Percentiles rank a stretch among this genome's conserved stretches.
Conservation (phyloP, 2,888 invertebrate genomes). For the Drosophila mercatorum region DNA sequence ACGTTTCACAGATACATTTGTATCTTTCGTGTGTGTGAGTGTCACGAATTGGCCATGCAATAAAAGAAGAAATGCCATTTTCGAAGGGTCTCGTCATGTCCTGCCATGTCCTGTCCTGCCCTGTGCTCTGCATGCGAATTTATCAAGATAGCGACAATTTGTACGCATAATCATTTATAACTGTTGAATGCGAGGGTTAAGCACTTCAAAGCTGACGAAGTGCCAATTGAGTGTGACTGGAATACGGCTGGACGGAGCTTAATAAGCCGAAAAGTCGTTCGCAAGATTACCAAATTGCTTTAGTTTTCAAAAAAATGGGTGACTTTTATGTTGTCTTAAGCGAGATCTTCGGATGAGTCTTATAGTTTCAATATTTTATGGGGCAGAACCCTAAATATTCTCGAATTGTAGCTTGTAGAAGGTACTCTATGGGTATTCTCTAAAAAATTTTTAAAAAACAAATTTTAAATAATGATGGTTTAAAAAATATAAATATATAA, state of each 20-base stretch:
- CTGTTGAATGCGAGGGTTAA: conserved; percentile 57
- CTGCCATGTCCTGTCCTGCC: background rate
- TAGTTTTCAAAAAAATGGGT: background rate
- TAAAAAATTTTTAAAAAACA: no score
- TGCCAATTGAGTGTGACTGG: conserved; percentile 24
- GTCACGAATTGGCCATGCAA: conserved; percentile 3
- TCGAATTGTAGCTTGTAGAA: no score
- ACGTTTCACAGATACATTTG: conserved; percentile 39
- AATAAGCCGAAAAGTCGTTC: background rate
- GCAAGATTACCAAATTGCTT: background rate
- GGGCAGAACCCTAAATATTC: background rate
- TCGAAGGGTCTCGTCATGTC: conserved; percentile 17
- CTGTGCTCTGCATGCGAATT: conserved; percentile 49
- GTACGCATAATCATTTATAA: conserved; percentile 59
- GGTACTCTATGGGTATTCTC: no score
- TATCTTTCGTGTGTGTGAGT: conserved; percentile 12
- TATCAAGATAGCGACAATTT: conserved; percentile 64
- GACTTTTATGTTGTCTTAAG: background rate
- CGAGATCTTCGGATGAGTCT: background rate
- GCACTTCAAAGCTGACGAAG: conserved; percentile 13
- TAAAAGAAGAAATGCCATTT: conserved; percentile 29
- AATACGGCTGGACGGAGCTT: background rate
- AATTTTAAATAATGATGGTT: no score
- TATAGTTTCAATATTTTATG: background rate
- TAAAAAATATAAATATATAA: background rate